Conservation (phyloP, 2,888 invertebrate species). For the Hipparchia sbordonii region DNA sequence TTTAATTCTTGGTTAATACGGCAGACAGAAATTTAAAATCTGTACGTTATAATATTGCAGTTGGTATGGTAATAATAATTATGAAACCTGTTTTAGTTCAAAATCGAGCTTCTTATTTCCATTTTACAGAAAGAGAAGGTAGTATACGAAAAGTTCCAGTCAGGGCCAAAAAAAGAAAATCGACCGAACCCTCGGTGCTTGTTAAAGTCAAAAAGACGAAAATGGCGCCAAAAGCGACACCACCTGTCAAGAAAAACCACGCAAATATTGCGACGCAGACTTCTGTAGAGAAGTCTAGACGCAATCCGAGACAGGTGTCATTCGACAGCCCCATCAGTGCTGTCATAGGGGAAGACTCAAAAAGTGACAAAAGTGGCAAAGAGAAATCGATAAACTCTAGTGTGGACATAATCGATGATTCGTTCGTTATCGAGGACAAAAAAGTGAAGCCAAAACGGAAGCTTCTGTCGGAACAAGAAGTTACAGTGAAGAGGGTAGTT, state of each 20-base stretch:
- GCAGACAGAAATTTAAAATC: no score
- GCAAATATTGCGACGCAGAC: conserved; percentile 72
- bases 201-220: conserved; percentile 65
- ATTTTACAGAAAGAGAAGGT: conserved; percentile 33
- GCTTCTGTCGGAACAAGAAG: conserved; percentile 61
- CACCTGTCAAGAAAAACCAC: conserved; percentile 69
- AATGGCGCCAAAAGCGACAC: conserved; percentile 64
- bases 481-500: conserved; percentile 64
- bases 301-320: conserved; percentile 60
- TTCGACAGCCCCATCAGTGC: conserved; percentile 70
- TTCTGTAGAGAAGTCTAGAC: conserved; percentile 56
- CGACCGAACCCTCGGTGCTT: conserved; percentile 58
- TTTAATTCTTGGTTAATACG: no score
- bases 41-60: no score
- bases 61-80: no score
- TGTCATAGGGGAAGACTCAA: conserved; percentile 54
- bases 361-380: conserved; percentile 9
- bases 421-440: conserved; percentile 63
- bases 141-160: conserved; percentile 44
- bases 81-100: no score
- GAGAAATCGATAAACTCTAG: conserved; percentile 59
- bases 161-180: conserved; percentile 59
- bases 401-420: conserved; percentile 75
- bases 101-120: background rate
- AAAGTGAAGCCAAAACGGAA: conserved; percentile 65